Evolutionary conservation across 2,888 invertebrate species (phyloP).

Genomic region (Salticus scenicus): DNA sequence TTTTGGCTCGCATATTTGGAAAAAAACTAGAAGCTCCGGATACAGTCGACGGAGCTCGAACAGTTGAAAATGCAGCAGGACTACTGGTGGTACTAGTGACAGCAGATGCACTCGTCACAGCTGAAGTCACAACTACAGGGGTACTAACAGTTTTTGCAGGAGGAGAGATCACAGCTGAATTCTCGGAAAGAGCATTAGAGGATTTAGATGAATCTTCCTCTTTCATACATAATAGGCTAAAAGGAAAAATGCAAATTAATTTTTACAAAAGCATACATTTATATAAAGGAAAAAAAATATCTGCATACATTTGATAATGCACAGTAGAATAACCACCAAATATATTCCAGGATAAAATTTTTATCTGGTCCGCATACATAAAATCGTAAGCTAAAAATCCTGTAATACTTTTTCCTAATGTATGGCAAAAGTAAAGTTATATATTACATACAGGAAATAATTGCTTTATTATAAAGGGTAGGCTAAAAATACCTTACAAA

Average conservation of each 20-base stretch:
- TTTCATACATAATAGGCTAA: conserved; percentile 58
- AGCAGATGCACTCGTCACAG: conserved; percentile 13
- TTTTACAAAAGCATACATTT: not conserved
- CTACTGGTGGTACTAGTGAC: conserved; percentile 53
- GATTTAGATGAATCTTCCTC: conserved; percentile 51
- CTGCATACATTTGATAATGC: too few species aligned
- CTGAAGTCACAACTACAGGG: conserved; percentile 33
- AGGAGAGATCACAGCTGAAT: conserved; percentile 28
- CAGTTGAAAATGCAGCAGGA: conserved; percentile 44
- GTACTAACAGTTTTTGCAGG: conserved; percentile 51
- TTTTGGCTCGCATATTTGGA: conserved; percentile 37
- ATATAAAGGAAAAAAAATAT: too few species aligned
- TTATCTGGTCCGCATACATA: too few species aligned
- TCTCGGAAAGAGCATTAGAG: conserved; percentile 33
- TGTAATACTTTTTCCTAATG: too few species aligned
- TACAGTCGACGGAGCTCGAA: conserved; percentile 16
- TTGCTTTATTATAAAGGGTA: too few species aligned
- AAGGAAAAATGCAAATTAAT: not conserved
- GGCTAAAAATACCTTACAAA: too few species aligned
- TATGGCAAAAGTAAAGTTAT: too few species aligned
- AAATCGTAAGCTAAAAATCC: too few species aligned
- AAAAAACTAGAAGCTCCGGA: conserved; percentile 27
- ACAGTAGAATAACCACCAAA: too few species aligned
- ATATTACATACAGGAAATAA: too few species aligned
- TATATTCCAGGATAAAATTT: too few species aligned